Evolutionary conservation across 2,888 invertebrate species (phyloP).

Genomic region (Dolichomitus sp.): DNA sequence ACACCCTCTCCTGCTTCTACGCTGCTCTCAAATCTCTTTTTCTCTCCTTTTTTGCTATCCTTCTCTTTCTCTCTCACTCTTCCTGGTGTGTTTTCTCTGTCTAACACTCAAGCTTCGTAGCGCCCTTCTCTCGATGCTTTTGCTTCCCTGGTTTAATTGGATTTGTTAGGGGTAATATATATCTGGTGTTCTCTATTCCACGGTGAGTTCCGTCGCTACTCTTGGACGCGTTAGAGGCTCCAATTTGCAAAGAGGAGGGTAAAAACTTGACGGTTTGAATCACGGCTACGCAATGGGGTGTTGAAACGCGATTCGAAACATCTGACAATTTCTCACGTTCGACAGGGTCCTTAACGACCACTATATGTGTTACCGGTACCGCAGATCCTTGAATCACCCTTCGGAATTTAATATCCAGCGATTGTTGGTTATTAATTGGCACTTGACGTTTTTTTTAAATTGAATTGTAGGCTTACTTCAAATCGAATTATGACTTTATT

Average conservation of each 20-base stretch:
- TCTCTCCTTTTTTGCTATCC: constrained; percentile 20
- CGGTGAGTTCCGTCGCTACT: background rate
- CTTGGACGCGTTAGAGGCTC: constrained; percentile 27
- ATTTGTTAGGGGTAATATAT: constrained; percentile 79
- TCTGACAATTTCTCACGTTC: constrained; percentile 16
- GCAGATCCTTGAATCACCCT: background rate
- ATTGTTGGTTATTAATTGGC: constrained; percentile 1
- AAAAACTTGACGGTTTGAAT: background rate
- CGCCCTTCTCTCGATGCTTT: constrained; percentile 69
- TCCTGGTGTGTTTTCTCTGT: background rate
- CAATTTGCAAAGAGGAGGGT: constrained; percentile 58
- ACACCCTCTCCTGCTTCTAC: constrained; percentile 14
- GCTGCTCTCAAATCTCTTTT: constrained; percentile 63
- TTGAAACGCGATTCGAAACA: constrained; percentile 24
- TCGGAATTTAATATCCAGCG: background rate
- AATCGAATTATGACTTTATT: background rate
- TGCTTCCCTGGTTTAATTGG: constrained; percentile 77
- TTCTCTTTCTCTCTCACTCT: constrained; percentile 16
- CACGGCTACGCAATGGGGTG: constrained; percentile 18
- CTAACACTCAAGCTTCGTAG: constrained; percentile 50
- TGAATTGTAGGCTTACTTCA: background rate
- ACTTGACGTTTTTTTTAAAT: background rate
- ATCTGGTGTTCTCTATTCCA: constrained; percentile 49
- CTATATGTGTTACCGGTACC: too few species aligned
- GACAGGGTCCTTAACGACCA: background rate